Evolutionary conservation across 1,140 invertebrate species (phyloP).

Genomic region (Drosophila auraria): DNA sequence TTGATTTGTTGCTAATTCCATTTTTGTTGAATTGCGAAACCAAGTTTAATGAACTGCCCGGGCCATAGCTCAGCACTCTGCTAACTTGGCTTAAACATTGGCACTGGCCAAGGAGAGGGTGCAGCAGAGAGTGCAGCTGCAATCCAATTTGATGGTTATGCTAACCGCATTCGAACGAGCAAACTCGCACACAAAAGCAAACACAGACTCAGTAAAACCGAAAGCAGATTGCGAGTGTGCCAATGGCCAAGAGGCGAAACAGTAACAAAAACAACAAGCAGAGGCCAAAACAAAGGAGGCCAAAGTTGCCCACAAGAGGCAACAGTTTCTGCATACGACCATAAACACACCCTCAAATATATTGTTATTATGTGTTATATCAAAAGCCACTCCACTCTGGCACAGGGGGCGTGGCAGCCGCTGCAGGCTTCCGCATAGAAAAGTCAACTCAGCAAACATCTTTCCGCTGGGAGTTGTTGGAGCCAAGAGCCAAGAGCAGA

Average conservation of each 20-base stretch:
- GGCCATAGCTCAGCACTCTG: background rate
- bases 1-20: conserved; percentile 59
- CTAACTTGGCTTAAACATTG: conserved; percentile 29
- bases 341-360: conserved; percentile 54
- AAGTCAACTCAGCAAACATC: conserved; percentile 41
- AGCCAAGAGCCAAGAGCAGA: conserved; percentile 1
- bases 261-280: conserved; percentile 42
- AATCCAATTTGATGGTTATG: conserved; percentile 24
- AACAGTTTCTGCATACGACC: conserved; percentile 38
- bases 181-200: conserved; percentile 20
- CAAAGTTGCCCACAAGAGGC: conserved; percentile 38
- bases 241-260: conserved; percentile 66
- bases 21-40: conserved; percentile 49
- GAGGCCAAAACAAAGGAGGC: background rate
- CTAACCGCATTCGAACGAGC: conserved; percentile 27
- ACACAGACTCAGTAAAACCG: conserved; percentile 24
- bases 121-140: conserved; percentile 9
- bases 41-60: conserved; percentile 25
- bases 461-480: conserved; percentile 20
- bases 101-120: background rate
- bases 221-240: conserved; percentile 68
- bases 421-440: conserved; percentile 39
- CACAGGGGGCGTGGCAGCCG: conserved; percentile 13
- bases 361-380: conserved; percentile 75
- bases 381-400: conserved; percentile 49